Conservation (phyloP, 2,888 invertebrate species). For the Diadegma fenestrale region DNA sequence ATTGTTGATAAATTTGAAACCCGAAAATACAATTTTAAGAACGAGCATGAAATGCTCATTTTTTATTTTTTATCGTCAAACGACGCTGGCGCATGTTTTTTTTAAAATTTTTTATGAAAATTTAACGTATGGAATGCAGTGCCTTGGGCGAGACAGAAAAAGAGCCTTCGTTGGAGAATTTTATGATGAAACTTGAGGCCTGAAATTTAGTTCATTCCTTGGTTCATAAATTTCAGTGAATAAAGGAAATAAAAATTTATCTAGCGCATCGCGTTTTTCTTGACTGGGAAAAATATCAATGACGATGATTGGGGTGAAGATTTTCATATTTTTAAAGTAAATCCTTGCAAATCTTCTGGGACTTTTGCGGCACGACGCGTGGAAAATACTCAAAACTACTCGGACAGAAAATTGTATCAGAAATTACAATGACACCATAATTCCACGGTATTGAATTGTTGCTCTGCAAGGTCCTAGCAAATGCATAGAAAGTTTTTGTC, state of each 20-base stretch:
- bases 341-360: not conserved
- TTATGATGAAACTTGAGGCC: not conserved
- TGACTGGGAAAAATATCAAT: not conserved
- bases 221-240: not conserved
- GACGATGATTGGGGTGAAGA: not conserved
- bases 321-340: not conserved
- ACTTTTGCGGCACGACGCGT: not conserved
- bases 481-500: no score
- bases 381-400: not conserved
- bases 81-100: no score
- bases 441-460: no score
- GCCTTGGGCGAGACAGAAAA: not conserved
- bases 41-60: no score
- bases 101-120: no score
- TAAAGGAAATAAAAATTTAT: not conserved
- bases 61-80: no score
- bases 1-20: no score
- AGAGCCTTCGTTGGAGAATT: not conserved
- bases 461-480: no score
- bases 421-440: no score
- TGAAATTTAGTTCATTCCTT: not conserved
- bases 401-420: no score
- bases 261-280: not conserved
- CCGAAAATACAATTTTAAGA: no score
- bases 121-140: no score